Percentiles rank a stretch among this genome's conserved stretches.
phyloP scores from a whole-genome alignment of 2,797 vertebrate genomes.

The Rhinella marina region DNA sequence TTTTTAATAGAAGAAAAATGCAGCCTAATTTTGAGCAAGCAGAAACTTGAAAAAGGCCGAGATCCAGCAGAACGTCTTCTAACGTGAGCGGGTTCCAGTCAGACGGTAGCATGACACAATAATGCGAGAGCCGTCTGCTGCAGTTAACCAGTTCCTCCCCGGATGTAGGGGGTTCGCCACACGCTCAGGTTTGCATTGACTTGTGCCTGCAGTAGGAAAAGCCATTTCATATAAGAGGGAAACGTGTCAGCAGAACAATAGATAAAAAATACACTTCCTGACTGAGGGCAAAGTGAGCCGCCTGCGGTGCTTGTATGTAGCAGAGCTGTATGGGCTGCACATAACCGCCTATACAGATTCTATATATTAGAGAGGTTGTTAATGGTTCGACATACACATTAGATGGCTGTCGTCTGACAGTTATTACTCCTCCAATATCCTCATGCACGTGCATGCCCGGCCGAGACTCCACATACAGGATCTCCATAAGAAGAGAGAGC shows the following conservation, averaged over 20 bases:
- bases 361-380: background rate
- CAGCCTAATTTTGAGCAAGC: background rate
- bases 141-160: background rate
- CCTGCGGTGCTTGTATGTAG: constrained; percentile 3
- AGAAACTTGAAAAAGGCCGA: background rate
- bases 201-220: background rate
- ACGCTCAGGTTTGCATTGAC: constrained; percentile 9
- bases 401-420: no score
- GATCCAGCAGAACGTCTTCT: background rate
- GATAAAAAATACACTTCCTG: background rate
- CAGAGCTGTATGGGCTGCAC: background rate
- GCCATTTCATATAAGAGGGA: background rate
- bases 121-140: background rate
- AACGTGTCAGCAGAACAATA: background rate
- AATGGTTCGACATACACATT: no score
- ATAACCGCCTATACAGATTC: background rate
- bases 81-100: background rate
- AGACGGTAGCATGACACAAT: background rate
- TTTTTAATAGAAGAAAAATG: background rate
- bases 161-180: background rate
- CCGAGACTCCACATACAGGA: no score
- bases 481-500: no score
- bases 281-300: constrained; percentile 8
- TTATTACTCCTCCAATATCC: no score
- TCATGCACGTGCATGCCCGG: no score